These are phyloP conservation scores for Hypomecis punctinalis DNA, from an alignment of 2,888 invertebrate species.

Conservation along the genomic window DNA sequence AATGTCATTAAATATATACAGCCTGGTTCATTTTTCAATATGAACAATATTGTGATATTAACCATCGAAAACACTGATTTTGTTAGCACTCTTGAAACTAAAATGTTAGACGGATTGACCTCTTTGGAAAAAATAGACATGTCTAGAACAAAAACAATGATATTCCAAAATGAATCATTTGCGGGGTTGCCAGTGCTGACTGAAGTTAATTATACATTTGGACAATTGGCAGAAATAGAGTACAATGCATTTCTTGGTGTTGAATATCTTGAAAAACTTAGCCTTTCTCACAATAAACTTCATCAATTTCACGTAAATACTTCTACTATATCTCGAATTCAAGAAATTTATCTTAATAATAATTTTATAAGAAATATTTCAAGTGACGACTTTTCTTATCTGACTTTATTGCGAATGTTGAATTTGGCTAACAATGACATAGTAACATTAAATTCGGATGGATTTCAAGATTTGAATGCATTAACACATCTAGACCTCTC, in stretches of 20 bases:
- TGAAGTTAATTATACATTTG: slow-evolving; percentile 37
- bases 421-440: slow-evolving; percentile 41
- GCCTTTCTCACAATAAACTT: slow-evolving; percentile 41
- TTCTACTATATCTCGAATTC: slow-evolving; percentile 31
- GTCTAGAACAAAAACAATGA: slow-evolving; percentile 24
- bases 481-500: slow-evolving; percentile 40
- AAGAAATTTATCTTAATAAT: slow-evolving; percentile 41
- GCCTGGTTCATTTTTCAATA: slow-evolving; percentile 21
- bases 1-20: slow-evolving; percentile 35
- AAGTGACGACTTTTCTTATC: slow-evolving; percentile 35
- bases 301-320: slow-evolving; percentile 38
- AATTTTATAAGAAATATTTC: slow-evolving; percentile 38
- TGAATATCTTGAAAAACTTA: slow-evolving; percentile 37
- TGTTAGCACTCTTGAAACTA: slow-evolving; percentile 29
- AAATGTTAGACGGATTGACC: slow-evolving; percentile 29
- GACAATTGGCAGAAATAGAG: slow-evolving; percentile 36
- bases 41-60: slow-evolving; percentile 25
- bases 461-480: slow-evolving; percentile 26
- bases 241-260: slow-evolving; percentile 37
- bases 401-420: slow-evolving; percentile 34
- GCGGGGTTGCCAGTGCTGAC: slow-evolving; percentile 27
- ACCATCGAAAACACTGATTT: slow-evolving; percentile 25
- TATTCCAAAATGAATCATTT: slow-evolving; percentile 38
- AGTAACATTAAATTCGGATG: slow-evolving; percentile 28
- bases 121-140: slow-evolving; percentile 32